phyloP scores from a whole-genome alignment of 2,888 invertebrate species.

The Andricus curvator region DNA sequence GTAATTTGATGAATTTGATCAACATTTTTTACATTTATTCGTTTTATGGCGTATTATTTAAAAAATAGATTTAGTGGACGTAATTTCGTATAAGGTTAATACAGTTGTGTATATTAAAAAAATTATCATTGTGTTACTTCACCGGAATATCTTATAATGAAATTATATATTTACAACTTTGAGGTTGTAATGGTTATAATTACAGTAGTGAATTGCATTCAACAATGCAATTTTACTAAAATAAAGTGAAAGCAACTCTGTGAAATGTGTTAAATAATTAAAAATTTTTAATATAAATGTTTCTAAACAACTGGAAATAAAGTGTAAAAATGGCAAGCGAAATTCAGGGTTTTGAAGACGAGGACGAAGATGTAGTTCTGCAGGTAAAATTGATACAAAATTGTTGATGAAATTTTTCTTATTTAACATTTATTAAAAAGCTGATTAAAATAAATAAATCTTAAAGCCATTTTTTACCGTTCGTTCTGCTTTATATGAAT shows the following conservation, averaged over 20 bases:
- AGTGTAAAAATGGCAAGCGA: not conserved
- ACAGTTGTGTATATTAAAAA: not conserved
- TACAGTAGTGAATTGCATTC: not conserved
- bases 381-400: conserved; percentile 60
- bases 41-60: not conserved
- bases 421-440: conserved; percentile 21
- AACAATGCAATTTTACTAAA: not conserved
- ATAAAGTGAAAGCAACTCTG: not conserved
- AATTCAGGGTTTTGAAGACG: conserved; percentile 51
- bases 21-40: too few species aligned
- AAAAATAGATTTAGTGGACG: not conserved
- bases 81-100: not conserved
- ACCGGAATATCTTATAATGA: not conserved
- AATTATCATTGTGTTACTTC: not conserved
- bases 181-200: not conserved
- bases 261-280: not conserved
- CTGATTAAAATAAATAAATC: not conserved
- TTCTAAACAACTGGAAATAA: not conserved
- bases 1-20: too few species aligned
- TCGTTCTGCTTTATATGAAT: too few species aligned
- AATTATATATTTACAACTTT: not conserved
- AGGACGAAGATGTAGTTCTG: conserved; percentile 70
- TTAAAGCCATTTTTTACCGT: not conserved
- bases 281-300: not conserved
- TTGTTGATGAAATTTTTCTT: conserved; percentile 23